Evolutionary conservation across 1,140 invertebrate genomes (phyloP), one percentile per base, ranked within the genome.

Genomic region (Dendrolimus kikuchii): DNA sequence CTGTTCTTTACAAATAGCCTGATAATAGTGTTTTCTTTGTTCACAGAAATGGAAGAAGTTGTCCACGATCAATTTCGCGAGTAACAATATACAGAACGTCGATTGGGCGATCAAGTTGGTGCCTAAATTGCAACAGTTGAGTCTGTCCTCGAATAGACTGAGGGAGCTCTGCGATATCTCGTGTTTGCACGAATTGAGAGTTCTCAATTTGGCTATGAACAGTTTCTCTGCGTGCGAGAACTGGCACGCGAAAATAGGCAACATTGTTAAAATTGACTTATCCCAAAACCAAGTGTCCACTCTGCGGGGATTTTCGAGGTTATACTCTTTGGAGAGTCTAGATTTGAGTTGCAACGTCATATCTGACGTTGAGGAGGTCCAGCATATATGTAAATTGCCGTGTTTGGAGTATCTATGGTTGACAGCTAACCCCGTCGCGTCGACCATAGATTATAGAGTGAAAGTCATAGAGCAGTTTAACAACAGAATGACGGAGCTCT

Each of bases 301-400:
- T 0, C 74, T 98, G 0, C 87, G 90, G 57, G 93, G 95, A 46
- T 93, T 99, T 64, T 90, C 92, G 0, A 96, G 96, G 79, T 68
- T 98, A 5, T 95, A 95, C 64, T 95, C 94, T 2, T 86, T 99
- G 49, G 93, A 95, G 68, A 92, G 89, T 62, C 80, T 99, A 43
- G 94, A 98, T 88, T 87, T 98, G 8, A 95, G 94, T 62, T 94
- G 93, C 51, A 99, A 99, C 88, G 79, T 89, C 42, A 93, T 99
- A 46, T 88, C 89, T 2, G 91, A 95, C 60, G 91, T 98, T 6
- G 90, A 93, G 53, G 95, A 98, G 78, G 91, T 98, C 0, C 90
- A 92, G 50, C 87, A 94, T 77, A 89, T 98, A 10, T 92, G 93
- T 23, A 89, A 90, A 60, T 81, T 99, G 7, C 96, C 96, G 0